Base-by-base conservation (phyloP, 2,797 vertebrate species). In the Oreortyx pictus region DNA sequence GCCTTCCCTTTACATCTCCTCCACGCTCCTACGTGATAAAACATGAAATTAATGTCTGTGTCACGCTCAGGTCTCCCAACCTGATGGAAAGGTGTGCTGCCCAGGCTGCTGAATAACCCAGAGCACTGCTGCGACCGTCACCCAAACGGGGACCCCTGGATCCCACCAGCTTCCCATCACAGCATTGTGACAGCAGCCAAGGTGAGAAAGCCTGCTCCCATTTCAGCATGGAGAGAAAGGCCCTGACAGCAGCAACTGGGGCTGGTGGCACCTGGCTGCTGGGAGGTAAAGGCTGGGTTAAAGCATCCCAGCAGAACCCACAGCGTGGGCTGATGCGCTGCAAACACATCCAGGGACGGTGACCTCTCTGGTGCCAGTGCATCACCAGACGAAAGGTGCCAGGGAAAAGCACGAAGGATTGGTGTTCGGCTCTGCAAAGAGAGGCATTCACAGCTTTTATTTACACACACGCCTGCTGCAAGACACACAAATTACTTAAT, bases 401-500 rank as follows among this genome's bases (percentile, higher is more conserved):
- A 1, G 0, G 9, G 59, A 47, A 64, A 90, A 60, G 85, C 77
- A 71, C 15, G 2, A 31, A 67, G 61, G 46, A 59, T 0, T 16
- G 49, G 22, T 65, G 47, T 15, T 78, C 71, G 27, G 65, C 47
- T 83, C 89, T 17, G 66, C 50, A 9, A 24, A 39, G 54, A 60
- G 49, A 76, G 57, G 14, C 12, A 68, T 17, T 54, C 1, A 12
- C 76, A 16, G 67, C 76, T 94, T 90, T 93, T 89, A 86, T 92
- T 92, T 92, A 83, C 50, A 81, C 73, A 64, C 82, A 81, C 0
- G 2, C 82, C 64, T 85, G 41, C 85, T 81, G 76, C 74, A 76
- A 83, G 93, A 87, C 72, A 88, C 89, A 78, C 37, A 92, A 92
- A 95, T 86, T 57, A 92, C 70, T 94, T 86, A 86, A 95, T 95